Conservation (phyloP, 2,888 invertebrate genomes). For the Thysanoteuthis rhombus region DNA sequence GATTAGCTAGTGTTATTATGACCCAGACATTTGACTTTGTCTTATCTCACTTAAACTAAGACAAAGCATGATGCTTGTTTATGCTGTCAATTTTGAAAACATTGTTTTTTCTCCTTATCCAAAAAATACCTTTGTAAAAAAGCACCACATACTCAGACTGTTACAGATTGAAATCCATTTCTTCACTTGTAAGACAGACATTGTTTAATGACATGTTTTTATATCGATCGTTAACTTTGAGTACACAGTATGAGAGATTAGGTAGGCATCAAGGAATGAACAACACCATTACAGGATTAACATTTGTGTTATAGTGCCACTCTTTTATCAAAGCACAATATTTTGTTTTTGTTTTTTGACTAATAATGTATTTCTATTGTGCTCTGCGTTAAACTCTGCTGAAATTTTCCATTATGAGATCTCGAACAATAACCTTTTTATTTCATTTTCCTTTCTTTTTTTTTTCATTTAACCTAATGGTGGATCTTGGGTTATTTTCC, state of each 20-base stretch:
- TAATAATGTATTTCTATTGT: not conserved
- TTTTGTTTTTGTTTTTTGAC: not conserved
- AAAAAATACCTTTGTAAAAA: not conserved
- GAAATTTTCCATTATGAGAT: not conserved
- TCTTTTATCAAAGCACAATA: not conserved
- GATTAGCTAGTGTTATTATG: not conserved
- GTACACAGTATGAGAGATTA: not conserved
- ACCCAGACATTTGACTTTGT: not conserved
- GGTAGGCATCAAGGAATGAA: not conserved
- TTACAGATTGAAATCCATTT: constrained; percentile 12
- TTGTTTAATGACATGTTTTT: not conserved
- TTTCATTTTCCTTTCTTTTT: not conserved
- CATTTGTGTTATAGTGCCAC: not conserved
- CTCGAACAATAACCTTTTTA: not conserved
- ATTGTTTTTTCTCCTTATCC: not conserved
- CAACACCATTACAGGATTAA: constrained; percentile 12
- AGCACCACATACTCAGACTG: not conserved
- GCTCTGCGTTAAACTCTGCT: not conserved
- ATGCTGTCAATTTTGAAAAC: not conserved
- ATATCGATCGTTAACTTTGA: not conserved
- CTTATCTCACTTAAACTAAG: not conserved
- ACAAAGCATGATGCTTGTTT: not conserved
- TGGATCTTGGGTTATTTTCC: not conserved
- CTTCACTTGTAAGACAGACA: not conserved
- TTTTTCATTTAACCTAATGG: not conserved